Percentiles rank a stretch among this genome's conserved stretches.
These are phyloP conservation scores for Paedocypris micromegethes DNA, from an alignment of 2,797 vertebrate genomes.

Conservation along the genomic window DNA sequence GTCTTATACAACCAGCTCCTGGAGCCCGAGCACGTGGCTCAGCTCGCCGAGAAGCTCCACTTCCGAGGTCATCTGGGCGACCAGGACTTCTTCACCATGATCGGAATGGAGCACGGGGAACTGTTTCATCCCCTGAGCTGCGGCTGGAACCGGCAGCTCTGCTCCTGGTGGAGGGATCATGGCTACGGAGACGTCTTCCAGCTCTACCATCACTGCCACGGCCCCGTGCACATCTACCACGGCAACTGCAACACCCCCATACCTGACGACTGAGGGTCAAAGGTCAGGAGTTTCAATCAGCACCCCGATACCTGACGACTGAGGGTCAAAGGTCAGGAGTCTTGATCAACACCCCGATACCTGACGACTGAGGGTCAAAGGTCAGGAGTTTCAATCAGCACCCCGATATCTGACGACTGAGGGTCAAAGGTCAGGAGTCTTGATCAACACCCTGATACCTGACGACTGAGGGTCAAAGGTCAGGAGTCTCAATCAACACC, in stretches of 20 bases:
- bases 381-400: too few species aligned
- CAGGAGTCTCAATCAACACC: too few species aligned
- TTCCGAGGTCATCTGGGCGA: constrained; percentile 94
- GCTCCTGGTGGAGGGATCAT: constrained; percentile 95
- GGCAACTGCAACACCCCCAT: constrained; percentile 93
- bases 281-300: too few species aligned
- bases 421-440: too few species aligned
- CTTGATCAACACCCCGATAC: too few species aligned
- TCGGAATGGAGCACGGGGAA: constrained; percentile 90
- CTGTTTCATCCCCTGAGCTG: constrained; percentile 86
- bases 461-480: too few species aligned
- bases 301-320: too few species aligned
- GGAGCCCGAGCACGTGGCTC: constrained; percentile 73
- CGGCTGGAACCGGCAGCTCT: constrained; percentile 96
- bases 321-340: too few species aligned
- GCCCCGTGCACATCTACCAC: constrained; percentile 83
- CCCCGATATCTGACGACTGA: too few species aligned
- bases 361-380: too few species aligned
- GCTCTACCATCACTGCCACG: constrained; percentile 81
- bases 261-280: constrained; percentile 73
- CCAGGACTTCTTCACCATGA: constrained; percentile 98
- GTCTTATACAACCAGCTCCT: constrained; percentile 82
- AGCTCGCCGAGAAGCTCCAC: constrained; percentile 83
- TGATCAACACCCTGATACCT: too few species aligned
- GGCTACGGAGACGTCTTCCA: constrained; percentile 88